Evolutionary conservation across 2,888 invertebrate species (phyloP).

Genomic region (Mimachlamys varia): DNA sequence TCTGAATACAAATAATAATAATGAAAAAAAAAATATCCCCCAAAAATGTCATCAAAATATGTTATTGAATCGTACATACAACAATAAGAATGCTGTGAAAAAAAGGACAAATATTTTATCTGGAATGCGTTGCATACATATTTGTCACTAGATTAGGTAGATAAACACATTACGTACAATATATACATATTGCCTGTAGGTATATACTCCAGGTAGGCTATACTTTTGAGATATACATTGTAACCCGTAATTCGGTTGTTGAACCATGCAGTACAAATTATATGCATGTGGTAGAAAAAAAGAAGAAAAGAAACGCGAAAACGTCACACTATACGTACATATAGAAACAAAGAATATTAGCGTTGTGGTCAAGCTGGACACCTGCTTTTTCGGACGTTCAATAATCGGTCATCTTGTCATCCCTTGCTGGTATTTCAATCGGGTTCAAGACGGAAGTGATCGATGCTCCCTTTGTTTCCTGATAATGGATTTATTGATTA

Average conservation of each 20-base stretch:
- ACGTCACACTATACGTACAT: not conserved
- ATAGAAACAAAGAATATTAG: not conserved
- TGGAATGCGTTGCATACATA: not conserved
- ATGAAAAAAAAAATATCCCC: too few relatives aligned
- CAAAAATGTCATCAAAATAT: too few relatives aligned
- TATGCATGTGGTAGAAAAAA: not conserved
- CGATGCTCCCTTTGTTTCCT: constrained; percentile 4
- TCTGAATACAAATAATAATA: too few relatives aligned
- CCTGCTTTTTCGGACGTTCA: not conserved
- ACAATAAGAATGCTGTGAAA: too few relatives aligned
- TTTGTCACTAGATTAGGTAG: not conserved
- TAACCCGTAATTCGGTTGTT: not conserved
- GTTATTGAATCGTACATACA: too few relatives aligned
- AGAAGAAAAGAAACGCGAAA: not conserved
- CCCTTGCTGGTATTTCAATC: not conserved
- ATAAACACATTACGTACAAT: too few relatives aligned
- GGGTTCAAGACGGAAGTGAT: constrained; percentile 7
- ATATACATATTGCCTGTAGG: not conserved
- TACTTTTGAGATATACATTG: not conserved
- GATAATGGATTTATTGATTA: not conserved
- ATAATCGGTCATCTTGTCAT: constrained; percentile 11
- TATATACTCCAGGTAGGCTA: not conserved
- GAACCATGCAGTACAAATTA: not conserved
- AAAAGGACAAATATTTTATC: too few relatives aligned
- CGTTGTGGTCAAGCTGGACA: not conserved